Base-by-base conservation (phyloP, 2,113 vertebrate species). In the Stigmatopora nigra region DNA sequence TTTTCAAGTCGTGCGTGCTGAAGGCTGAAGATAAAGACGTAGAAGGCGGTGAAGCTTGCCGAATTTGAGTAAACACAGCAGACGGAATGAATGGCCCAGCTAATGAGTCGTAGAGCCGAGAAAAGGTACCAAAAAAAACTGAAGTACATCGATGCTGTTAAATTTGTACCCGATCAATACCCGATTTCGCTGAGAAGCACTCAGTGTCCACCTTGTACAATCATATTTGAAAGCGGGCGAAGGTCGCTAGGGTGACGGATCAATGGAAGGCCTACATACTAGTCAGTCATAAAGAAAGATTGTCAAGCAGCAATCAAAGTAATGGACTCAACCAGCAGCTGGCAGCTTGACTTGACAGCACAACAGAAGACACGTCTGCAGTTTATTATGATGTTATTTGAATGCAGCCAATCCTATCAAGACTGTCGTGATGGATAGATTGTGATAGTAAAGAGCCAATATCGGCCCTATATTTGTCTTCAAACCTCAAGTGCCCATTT, bases 261-360 rank as follows among this genome's bases (percentile, higher is more conserved):
- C 88, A 77, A 91, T 80, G 83, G 78, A 64, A 46, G 78, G 75
- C 78, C 83, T 76, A 79, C 61, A 62, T 56, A 63, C 83, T 80
- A 67, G 75, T 78, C 87, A 77, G 84, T 89, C 90, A 83, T 89
- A 88, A 90, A 91, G 87, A 89, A 77, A 84, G 87, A 87, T 82
- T 84, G 90, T 89, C 85, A 86, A 86, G 83, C 52, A 19, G 79
- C 84, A 87, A 89, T 89, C 88, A 86, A 87, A 88, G 84, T 84
- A 81, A 86, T 86, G 82, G 79, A 81, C 78, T 84, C 57, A 31
- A 78, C 35, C 71, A 38, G 65, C 61, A 56, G 66, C 81, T 68
- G 72, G 80, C 64, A 66, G 71, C 74, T 48, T 70, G 73, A 78
- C 48, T 72, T 77, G 76, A 81, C 75, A 75, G 78, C 67, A 64